These are phyloP conservation scores for Cygnus olor DNA, from an alignment of 2,797 vertebrate species.

Conservation along the genomic window DNA sequence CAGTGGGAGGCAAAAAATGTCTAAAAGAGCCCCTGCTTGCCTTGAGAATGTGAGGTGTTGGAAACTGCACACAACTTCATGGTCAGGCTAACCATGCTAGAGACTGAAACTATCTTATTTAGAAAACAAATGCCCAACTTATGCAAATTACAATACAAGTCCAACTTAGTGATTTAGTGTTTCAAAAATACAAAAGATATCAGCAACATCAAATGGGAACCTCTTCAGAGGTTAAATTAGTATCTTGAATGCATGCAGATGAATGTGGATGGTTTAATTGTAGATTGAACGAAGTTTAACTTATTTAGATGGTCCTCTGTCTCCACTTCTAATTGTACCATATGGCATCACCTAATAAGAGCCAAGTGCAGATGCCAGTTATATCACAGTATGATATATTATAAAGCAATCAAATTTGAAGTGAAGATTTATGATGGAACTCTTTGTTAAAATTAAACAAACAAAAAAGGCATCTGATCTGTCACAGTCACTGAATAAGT, in stretches of 20 bases:
- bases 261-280: background rate
- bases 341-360: constrained; percentile 52
- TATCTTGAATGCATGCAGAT: background rate
- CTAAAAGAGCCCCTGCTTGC: background rate
- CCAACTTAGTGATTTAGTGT: background rate
- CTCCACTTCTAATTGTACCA: constrained; percentile 45
- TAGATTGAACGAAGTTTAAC: constrained; percentile 27
- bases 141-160: background rate
- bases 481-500: background rate
- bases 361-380: constrained; percentile 60
- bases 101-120: background rate
- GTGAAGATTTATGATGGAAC: constrained; percentile 57
- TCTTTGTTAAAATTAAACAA: constrained; percentile 39
- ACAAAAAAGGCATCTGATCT: constrained; percentile 43
- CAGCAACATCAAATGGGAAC: background rate
- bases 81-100: background rate
- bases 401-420: constrained; percentile 54
- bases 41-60: background rate
- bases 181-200: background rate
- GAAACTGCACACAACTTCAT: background rate
- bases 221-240: background rate
- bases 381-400: constrained; percentile 52
- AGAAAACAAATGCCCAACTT: background rate
- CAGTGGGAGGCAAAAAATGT: background rate
- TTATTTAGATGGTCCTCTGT: constrained; percentile 32